phyloP scores from a whole-genome alignment of 2,113 vertebrate genomes.

The Tonatia bakeri region DNA sequence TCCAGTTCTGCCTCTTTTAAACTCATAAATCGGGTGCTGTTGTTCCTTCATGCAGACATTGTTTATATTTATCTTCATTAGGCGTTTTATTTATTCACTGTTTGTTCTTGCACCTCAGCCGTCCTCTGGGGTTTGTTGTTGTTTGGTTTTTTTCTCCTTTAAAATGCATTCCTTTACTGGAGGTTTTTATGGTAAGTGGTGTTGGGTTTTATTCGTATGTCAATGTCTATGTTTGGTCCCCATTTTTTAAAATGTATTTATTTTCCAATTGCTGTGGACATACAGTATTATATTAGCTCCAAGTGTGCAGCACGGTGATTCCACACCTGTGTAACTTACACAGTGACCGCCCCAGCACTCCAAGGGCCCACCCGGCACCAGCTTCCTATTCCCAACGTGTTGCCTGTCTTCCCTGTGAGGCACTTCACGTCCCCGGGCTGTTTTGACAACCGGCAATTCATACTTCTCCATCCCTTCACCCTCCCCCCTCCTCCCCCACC shows the following conservation, averaged over 20 bases:
- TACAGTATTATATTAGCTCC: background rate
- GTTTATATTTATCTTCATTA: background rate
- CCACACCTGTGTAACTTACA: background rate
- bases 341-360: background rate
- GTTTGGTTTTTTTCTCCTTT: background rate
- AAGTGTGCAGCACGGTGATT: background rate
- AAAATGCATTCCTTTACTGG: background rate
- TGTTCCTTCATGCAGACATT: background rate
- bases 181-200: background rate
- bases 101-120: background rate
- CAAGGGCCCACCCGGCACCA: too few relatives aligned
- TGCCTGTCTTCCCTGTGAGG: background rate
- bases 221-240: background rate
- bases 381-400: fast-evolving
- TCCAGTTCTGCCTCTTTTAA: background rate
- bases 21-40: too few relatives aligned
- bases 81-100: background rate
- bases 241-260: background rate
- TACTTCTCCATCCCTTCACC: background rate
- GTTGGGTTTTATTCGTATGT: background rate
- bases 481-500: background rate
- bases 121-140: background rate
- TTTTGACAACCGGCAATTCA: background rate
- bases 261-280: background rate
- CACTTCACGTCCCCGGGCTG: background rate